A percentile compares a stretch with the other conserved stretches of the same genome.
Evolutionary conservation across 2,888 invertebrate genomes (phyloP).

Genomic region (Artemia sinica): DNA sequence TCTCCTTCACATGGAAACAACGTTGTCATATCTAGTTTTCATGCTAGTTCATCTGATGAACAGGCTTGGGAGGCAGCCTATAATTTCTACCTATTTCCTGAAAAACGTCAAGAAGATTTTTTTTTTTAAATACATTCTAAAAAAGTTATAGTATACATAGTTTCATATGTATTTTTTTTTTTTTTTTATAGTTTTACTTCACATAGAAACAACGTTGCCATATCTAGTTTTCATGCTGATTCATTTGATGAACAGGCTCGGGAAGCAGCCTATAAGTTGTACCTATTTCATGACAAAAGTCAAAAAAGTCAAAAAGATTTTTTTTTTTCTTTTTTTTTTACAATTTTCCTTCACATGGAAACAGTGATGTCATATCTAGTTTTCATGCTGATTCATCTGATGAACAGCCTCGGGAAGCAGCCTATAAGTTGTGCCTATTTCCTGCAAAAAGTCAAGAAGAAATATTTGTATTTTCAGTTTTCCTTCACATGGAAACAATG

Average conservation of each 20-base stretch:
- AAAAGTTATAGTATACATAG: too few species aligned
- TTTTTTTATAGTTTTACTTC: slow-evolving; percentile 37
- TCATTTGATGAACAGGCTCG: slow-evolving; percentile 56
- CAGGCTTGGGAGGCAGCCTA: slow-evolving; percentile 72
- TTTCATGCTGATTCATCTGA: slow-evolving; percentile 66
- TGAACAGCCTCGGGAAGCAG: slow-evolving; percentile 62
- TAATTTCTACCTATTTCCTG: slow-evolving; percentile 61
- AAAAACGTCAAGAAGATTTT: slow-evolving; percentile 29
- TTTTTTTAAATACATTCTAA: too few species aligned
- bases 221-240: slow-evolving; percentile 67
- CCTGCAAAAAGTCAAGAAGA: slow-evolving; percentile 55
- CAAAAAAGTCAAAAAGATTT: slow-evolving; percentile 58
- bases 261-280: slow-evolving; percentile 73
- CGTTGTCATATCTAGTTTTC: slow-evolving; percentile 57
- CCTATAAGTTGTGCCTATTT: slow-evolving; percentile 65
- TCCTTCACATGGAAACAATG: slow-evolving; percentile 47
- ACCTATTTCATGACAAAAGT: slow-evolving; percentile 52
- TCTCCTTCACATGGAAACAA: slow-evolving; percentile 50
- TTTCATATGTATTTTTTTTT: slow-evolving; percentile 14
- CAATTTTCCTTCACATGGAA: slow-evolving; percentile 47
- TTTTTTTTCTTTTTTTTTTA: slow-evolving; percentile 38
- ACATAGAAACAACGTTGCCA: slow-evolving; percentile 52
- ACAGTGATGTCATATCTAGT: slow-evolving; percentile 55
- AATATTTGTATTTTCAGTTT: slow-evolving; percentile 33
- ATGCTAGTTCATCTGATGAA: slow-evolving; percentile 62